Evolutionary conservation across 2,888 invertebrate genomes (phyloP).

Genomic region (Temnothorax unifasciatus): DNA sequence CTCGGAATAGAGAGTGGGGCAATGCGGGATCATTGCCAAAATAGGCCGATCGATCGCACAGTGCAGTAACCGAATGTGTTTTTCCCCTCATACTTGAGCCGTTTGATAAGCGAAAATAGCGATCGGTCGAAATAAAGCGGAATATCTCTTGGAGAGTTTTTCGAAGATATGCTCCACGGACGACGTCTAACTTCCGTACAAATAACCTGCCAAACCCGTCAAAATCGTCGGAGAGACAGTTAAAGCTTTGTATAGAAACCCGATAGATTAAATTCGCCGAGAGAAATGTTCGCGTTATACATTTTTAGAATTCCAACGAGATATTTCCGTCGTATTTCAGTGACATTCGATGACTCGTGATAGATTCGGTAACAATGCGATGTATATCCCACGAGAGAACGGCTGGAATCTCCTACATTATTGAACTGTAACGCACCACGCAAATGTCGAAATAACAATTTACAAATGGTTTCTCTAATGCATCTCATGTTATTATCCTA

Average conservation of each 20-base stretch:
- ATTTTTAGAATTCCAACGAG: slow-evolving; percentile 1
- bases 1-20: slow-evolving; percentile 24
- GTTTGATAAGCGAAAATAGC: slow-evolving; percentile 15
- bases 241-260: slow-evolving; percentile 20
- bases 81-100: slow-evolving; percentile 18
- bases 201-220: slow-evolving; percentile 2
- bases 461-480: background rate
- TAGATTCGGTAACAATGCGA: background rate
- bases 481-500: background rate
- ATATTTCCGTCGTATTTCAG: background rate
- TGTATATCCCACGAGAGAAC: background rate
- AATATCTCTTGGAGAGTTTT: background rate
- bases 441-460: background rate
- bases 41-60: slow-evolving; percentile 73
- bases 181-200: background rate
- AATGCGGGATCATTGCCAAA: slow-evolving; percentile 77
- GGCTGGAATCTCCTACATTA: background rate
- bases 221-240: background rate
- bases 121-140: background rate
- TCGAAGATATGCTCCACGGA: background rate
- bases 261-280: slow-evolving; percentile 18
- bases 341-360: background rate
- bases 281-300: background rate
- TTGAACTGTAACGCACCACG: background rate
- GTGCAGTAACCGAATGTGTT: slow-evolving; percentile 59